phyloP scores from a whole-genome alignment of 2,888 invertebrate species.

The Chromoteleia sp. region DNA sequence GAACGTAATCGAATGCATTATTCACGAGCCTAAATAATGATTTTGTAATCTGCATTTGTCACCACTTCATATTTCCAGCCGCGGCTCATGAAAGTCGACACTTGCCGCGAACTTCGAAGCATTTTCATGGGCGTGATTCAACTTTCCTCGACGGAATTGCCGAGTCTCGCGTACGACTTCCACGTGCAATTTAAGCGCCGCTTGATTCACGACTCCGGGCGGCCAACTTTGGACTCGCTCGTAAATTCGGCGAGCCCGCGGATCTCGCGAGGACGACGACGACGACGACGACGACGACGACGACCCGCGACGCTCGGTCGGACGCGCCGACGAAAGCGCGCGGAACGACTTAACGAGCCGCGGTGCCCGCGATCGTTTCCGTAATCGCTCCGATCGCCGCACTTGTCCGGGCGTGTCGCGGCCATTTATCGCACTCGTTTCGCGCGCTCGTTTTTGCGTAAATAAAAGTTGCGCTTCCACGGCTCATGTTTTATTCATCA shows the following conservation, averaged over 20 bases:
- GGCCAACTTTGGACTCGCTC: conserved; percentile 5
- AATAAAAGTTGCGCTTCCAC: conserved; percentile 40
- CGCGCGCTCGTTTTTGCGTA: conserved; percentile 26
- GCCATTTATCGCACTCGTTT: conserved; percentile 30
- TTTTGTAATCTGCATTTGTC: conserved; percentile 70
- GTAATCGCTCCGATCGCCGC: too few relatives aligned
- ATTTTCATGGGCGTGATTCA: conserved; percentile 53
- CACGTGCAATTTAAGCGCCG: conserved; percentile 47
- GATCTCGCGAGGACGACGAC: too few relatives aligned
- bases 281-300: too few relatives aligned
- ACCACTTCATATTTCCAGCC: conserved; percentile 56
- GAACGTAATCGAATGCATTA: conserved; percentile 66
- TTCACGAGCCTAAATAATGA: conserved; percentile 69
- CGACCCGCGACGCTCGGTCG: too few relatives aligned
- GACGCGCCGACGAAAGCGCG: too few relatives aligned
- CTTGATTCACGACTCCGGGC: conserved; percentile 34
- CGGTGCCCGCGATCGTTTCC: too few relatives aligned
- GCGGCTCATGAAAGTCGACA: conserved; percentile 58
- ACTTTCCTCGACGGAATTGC: conserved; percentile 37
- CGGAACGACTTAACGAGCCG: too few relatives aligned
- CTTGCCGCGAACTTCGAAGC: conserved; percentile 33
- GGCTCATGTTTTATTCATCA: conserved; percentile 46
- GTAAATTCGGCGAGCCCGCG: conserved; percentile 15
- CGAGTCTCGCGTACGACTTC: conserved; percentile 16
- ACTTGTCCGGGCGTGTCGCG: conserved; percentile 39